Conservation (phyloP, 2,113 vertebrate genomes). For the Buteo buteo region DNA sequence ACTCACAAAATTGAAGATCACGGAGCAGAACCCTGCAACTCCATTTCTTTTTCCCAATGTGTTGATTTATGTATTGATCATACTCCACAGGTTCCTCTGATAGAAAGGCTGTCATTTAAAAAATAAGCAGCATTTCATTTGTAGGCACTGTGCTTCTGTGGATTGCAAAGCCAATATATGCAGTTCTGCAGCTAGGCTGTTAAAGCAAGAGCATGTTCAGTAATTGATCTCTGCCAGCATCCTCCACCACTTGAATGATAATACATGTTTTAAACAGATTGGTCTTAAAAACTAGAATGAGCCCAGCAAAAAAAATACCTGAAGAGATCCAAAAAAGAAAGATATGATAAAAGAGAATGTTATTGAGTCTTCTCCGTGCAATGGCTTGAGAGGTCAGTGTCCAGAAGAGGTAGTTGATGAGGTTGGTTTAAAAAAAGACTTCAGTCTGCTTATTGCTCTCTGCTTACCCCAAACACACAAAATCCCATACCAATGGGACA, state of each 20-base stretch:
- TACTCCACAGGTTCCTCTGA: not conserved
- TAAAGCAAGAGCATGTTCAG: not conserved
- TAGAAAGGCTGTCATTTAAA: not conserved
- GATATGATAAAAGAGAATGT: not conserved
- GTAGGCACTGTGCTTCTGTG: not conserved
- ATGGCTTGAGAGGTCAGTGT: not conserved
- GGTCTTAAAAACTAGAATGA: not conserved
- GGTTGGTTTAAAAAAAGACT: not conserved
- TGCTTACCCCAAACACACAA: not conserved
- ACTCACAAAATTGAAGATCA: not conserved
- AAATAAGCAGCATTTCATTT: not conserved
- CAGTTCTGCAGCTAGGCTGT: not conserved
- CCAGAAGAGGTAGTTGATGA: not conserved
- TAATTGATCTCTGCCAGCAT: not conserved
- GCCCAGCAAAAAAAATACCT: not conserved
- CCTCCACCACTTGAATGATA: not conserved
- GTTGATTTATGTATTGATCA: not conserved
- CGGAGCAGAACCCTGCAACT: not conserved
- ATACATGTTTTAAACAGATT: not conserved
- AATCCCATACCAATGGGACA: not conserved
- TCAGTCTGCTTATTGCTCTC: not conserved
- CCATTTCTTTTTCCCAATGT: not conserved
- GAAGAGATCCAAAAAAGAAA: not conserved
- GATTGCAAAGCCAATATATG: not conserved
- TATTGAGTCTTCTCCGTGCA: not conserved